Evolutionary conservation across 2,888 invertebrate species (phyloP).

Genomic region (Protula sp.): DNA sequence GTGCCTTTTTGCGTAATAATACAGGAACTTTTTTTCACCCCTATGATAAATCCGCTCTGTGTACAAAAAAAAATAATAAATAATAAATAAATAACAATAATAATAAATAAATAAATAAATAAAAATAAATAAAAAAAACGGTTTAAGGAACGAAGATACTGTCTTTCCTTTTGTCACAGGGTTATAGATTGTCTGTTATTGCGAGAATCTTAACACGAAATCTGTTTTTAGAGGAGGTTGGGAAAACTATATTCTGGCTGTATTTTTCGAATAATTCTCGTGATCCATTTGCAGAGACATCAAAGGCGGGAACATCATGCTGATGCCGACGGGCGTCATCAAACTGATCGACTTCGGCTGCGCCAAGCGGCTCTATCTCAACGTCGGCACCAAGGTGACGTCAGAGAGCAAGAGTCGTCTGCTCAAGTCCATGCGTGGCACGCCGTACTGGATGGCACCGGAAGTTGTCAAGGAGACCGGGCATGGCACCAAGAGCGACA

Average conservation of each 20-base stretch:
- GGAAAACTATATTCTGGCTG: too few species aligned
- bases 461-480: constrained; percentile 53
- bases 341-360: constrained; percentile 55
- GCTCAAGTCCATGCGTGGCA: constrained; percentile 52
- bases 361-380: constrained; percentile 52
- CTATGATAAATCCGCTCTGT: not conserved
- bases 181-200: too few species aligned
- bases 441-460: constrained; percentile 55
- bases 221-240: too few species aligned
- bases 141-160: too few species aligned
- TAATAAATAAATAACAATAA: not conserved
- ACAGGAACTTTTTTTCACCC: not conserved
- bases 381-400: constrained; percentile 26
- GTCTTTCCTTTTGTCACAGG: too few species aligned
- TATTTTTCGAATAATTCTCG: too few species aligned
- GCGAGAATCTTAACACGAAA: too few species aligned
- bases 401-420: constrained; percentile 35
- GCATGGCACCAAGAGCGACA: constrained; percentile 54
- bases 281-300: constrained; percentile 53
- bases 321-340: constrained; percentile 52
- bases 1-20: not conserved
- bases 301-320: constrained; percentile 54
- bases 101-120: not conserved
- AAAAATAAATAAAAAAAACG: too few species aligned
- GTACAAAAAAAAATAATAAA: not conserved